phyloP scores from a whole-genome alignment of 2,113 vertebrate genomes.

The Phodopus roborovskii region DNA sequence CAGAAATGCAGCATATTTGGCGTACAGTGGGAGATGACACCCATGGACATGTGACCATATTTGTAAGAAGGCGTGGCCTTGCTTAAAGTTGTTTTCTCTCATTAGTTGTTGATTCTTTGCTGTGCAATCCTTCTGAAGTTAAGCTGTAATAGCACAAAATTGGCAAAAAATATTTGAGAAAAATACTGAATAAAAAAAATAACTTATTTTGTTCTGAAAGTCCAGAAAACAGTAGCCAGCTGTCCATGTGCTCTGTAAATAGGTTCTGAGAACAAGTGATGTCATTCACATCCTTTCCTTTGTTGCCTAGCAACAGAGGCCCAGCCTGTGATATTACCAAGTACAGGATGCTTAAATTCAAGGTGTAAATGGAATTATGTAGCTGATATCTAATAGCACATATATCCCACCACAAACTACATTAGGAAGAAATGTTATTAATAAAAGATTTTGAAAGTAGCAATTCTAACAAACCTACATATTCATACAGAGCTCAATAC shows the following conservation, averaged over 20 bases:
- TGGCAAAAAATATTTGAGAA: neutral
- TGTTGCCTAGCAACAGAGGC: neutral
- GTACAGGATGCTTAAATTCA: neutral
- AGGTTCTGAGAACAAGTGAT: neutral
- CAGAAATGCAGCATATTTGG: neutral
- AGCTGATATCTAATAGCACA: neutral
- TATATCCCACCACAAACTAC: neutral
- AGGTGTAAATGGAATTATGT: neutral
- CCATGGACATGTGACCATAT: neutral
- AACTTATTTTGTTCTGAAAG: neutral
- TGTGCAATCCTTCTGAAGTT: neutral
- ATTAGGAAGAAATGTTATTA: neutral
- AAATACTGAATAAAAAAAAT: neutral
- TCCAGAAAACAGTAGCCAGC: neutral
- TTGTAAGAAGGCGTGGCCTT: neutral
- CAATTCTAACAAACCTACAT: neutral
- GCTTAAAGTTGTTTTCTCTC: neutral
- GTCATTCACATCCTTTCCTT: no score
- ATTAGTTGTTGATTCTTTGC: neutral
- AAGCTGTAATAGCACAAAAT: neutral
- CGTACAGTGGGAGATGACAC: neutral
- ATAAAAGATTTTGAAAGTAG: neutral
- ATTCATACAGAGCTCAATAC: neutral
- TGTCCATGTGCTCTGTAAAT: no score
- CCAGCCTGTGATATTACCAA: neutral